These are phyloP conservation scores for Theocolax elegans DNA, from an alignment of 1,140 invertebrate species.

Conservation along the genomic window DNA sequence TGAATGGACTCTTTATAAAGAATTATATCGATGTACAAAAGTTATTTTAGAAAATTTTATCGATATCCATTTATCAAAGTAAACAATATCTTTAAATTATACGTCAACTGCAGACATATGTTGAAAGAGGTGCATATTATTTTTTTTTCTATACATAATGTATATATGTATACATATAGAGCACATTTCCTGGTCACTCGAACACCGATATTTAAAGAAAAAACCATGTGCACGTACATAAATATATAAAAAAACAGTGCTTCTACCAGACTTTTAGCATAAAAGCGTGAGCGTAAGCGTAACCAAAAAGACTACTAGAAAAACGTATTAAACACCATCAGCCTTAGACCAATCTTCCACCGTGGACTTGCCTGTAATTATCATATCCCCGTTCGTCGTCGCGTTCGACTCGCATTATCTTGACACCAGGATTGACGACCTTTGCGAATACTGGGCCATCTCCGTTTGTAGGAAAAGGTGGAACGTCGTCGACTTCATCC, in stretches of 20 bases:
- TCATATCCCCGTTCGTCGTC: slow-evolving; percentile 56
- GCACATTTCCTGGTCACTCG: too few species aligned
- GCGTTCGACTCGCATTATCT: slow-evolving; percentile 63
- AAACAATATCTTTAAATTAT: too few species aligned
- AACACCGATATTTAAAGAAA: too few species aligned
- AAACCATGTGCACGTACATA: background rate
- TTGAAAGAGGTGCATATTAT: too few species aligned
- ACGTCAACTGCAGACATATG: too few species aligned
- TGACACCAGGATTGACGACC: slow-evolving; percentile 62
- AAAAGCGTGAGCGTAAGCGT: slow-evolving; percentile 39
- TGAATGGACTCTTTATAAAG: too few species aligned
- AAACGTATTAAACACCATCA: slow-evolving; percentile 1
- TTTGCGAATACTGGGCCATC: slow-evolving; percentile 56
- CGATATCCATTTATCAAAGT: too few species aligned
- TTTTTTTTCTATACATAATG: too few species aligned
- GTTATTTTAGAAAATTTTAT: too few species aligned
- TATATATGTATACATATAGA: too few species aligned
- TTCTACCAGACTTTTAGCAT: slow-evolving; percentile 40
- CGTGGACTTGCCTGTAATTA: slow-evolving; percentile 56
- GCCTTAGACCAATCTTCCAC: background rate
- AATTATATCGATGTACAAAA: too few species aligned
- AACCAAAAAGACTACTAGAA: background rate
- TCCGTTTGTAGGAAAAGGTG: slow-evolving; percentile 57
- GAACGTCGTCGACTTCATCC: slow-evolving; percentile 63
- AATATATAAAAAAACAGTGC: slow-evolving; percentile 18